phyloP scores from a whole-genome alignment of 2,888 invertebrate genomes.

The Xanthorhoe spadicearia region DNA sequence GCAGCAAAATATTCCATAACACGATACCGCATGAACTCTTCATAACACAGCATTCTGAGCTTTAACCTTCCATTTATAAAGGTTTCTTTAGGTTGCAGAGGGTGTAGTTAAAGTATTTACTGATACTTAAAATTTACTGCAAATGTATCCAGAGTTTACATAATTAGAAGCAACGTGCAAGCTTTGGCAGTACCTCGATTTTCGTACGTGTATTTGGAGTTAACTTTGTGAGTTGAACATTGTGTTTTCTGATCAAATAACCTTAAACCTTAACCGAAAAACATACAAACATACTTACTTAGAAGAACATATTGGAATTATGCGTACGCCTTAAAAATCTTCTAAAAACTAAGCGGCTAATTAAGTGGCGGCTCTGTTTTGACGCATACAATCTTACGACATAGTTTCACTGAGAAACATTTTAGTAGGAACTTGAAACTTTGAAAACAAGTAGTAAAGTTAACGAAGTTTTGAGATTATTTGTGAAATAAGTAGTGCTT shows the following conservation, averaged over 20 bases:
- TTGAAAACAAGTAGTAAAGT: neutral
- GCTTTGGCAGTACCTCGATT: neutral
- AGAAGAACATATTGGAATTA: too few relatives aligned
- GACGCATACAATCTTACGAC: neutral
- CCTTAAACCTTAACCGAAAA: too few relatives aligned
- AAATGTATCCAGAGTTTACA: neutral
- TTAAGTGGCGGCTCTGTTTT: too few relatives aligned
- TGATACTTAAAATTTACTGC: neutral
- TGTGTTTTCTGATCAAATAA: too few relatives aligned
- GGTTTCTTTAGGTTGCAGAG: neutral
- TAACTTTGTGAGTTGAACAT: neutral
- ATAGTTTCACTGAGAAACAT: neutral
- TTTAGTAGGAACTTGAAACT: conserved; percentile 2
- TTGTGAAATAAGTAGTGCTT: neutral
- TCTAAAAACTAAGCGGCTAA: too few relatives aligned
- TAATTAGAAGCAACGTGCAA: neutral
- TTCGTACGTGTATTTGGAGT: neutral
- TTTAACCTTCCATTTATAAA: neutral
- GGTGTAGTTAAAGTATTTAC: neutral
- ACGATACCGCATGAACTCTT: neutral
- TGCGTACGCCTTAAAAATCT: too few relatives aligned
- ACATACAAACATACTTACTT: too few relatives aligned
- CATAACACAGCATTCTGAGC: neutral
- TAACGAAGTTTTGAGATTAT: conserved; percentile 7
- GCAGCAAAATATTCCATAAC: neutral